A percentile compares a stretch with the other conserved stretches of the same genome.
Evolutionary conservation across 2,797 vertebrate species (phyloP).

Genomic region (Steatocranus sp.): DNA sequence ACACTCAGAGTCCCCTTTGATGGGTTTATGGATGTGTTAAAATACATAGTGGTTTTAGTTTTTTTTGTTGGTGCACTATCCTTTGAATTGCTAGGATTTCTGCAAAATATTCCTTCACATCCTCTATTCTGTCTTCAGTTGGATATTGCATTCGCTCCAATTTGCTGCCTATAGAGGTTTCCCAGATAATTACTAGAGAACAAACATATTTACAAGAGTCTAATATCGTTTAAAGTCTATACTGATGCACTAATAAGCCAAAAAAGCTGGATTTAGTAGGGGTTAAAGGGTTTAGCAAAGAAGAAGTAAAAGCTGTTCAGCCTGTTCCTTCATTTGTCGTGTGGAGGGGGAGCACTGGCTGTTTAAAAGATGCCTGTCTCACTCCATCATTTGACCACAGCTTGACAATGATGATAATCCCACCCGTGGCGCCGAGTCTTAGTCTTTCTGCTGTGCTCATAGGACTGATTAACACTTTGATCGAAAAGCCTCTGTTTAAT

Average conservation of each 20-base stretch:
- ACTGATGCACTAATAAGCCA: neutral
- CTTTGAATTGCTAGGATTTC: neutral
- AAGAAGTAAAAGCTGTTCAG: neutral
- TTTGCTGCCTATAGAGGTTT: neutral
- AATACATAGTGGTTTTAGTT: neutral
- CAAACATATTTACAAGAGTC: neutral
- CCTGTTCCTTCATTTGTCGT: neutral
- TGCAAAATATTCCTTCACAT: neutral
- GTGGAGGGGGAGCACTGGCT: neutral
- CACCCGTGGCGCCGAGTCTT: neutral
- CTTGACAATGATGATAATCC: neutral
- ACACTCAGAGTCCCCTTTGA: neutral
- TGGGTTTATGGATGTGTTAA: neutral
- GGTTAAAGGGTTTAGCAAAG: neutral
- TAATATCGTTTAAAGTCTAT: neutral
- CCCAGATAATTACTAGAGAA: neutral
- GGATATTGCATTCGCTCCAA: neutral
- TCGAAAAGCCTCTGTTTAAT: neutral
- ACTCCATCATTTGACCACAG: neutral
- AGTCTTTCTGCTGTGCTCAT: neutral
- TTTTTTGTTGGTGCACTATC: neutral
- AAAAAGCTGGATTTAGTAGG: neutral
- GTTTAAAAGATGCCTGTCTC: neutral
- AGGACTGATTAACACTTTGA: neutral
- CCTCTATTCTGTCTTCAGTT: neutral